Evolutionary conservation across 2,888 invertebrate species (phyloP), one percentile per base, ranked within the genome.

Genomic region (Apocheima hispidaria): DNA sequence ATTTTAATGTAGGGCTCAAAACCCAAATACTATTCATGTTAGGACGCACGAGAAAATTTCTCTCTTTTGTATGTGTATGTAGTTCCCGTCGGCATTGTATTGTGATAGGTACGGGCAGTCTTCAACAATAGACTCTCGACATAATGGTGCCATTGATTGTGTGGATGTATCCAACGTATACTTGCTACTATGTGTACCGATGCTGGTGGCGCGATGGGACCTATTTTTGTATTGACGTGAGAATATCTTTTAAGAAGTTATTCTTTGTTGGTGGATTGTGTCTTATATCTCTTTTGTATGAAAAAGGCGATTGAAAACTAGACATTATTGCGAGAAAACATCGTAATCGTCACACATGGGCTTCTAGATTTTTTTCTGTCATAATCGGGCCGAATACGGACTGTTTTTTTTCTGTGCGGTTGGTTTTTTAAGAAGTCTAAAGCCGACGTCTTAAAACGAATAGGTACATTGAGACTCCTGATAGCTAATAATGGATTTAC

Each of bases 121-220:
- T 64, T 82, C 82, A 84, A 91, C 90, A 91, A 91, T 91, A 84
- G 87, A 74, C 77, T 84, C 83, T 85, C 85, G 83, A 86, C 86
- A 84, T 86, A 92, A 91, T 89, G 88, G 88, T 86, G 84, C 83
- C 89, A 88, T 87, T 88, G 89, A 91, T 89, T 88, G 86, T 88
- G 79, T 80, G 82, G 79, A 81, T 83, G 82, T 83, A 76, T 76
- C 74, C 82, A 77, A 75, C 74, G 68, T 77, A 74, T 55, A 79
- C 83, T 81, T 83, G 84, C 79, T 81, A 77, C 76, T 78, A 78
- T 80, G 79, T 77, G 79, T 77, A 77, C 73, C 66, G 68, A 78
- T 81, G 74, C 74, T 72, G 72, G 66, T 74, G 72, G 35, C 44
- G 35, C 55, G 50, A 48, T 60, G 49, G 70, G 69, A 70, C 73